Percentiles rank a stretch among this genome's conserved stretches.
These are phyloP conservation scores for Cantharis rufa DNA, from an alignment of 2,888 invertebrate species.

Conservation along the genomic window DNA sequence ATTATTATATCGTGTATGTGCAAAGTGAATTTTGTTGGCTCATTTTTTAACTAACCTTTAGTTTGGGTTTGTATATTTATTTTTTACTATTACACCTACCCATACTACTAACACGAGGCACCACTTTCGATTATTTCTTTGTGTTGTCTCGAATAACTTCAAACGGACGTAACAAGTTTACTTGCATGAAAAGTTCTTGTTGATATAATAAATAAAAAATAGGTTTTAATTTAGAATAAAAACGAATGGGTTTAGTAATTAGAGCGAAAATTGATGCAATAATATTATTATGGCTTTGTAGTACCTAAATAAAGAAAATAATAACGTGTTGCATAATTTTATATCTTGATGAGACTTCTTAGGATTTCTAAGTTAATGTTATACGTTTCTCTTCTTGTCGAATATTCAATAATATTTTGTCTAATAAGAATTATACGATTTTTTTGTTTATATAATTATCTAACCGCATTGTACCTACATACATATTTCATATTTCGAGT, in stretches of 20 bases:
- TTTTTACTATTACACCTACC: background rate
- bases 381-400: background rate
- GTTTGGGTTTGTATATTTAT: background rate
- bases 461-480: background rate
- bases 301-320: background rate
- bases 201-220: background rate
- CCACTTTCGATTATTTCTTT: background rate
- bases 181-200: background rate
- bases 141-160: background rate
- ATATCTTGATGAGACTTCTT: background rate
- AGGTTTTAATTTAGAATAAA: background rate
- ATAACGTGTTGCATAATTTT: background rate
- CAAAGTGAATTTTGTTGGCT: background rate
- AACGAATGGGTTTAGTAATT: background rate
- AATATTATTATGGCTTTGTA: background rate
- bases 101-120: background rate
- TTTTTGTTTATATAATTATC: background rate
- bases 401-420: background rate
- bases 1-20: background rate
- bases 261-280: background rate
- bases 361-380: background rate
- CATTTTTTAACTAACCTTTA: background rate
- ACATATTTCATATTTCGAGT: background rate
- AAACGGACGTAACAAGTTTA: background rate
- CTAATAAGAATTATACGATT: background rate